Evolutionary conservation across 2,888 invertebrate species (phyloP).

Genomic region (Ennomos fuscantarius): DNA sequence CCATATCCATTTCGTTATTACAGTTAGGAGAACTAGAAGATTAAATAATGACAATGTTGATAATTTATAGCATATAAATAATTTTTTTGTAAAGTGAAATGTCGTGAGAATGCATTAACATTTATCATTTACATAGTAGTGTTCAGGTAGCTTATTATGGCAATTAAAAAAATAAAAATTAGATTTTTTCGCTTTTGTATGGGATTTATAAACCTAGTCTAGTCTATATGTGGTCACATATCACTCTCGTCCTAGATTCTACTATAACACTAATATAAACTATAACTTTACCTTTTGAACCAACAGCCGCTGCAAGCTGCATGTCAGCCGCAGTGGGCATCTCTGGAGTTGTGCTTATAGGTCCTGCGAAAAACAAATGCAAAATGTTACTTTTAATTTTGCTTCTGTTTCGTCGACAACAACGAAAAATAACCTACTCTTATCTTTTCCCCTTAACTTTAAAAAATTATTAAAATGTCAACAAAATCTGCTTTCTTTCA

Average conservation of each 20-base stretch:
- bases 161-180: too few species aligned
- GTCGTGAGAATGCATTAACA: not conserved
- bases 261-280: not conserved
- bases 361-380: constrained; percentile 54
- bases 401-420: not conserved
- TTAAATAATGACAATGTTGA: constrained; percentile 12
- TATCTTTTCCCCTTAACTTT: too few species aligned
- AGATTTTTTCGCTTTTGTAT: too few species aligned
- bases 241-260: too few species aligned
- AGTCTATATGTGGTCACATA: too few species aligned
- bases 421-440: too few species aligned
- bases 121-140: too few species aligned
- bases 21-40: not conserved
- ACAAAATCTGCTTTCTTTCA: too few species aligned
- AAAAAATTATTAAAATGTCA: too few species aligned
- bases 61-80: constrained; percentile 4
- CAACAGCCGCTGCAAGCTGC: constrained; percentile 77
- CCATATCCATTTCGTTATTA: constrained; percentile 33
- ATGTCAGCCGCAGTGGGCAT: constrained; percentile 81
- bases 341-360: constrained; percentile 80
- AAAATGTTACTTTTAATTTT: constrained; percentile 3
- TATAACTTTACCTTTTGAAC: constrained; percentile 64
- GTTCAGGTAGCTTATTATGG: too few species aligned
- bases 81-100: not conserved
- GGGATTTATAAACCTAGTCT: too few species aligned